A percentile compares a stretch with the other conserved stretches of the same genome.
phyloP scores from a whole-genome alignment of 1,140 invertebrate genomes.

The Listronotus bonariensis region DNA sequence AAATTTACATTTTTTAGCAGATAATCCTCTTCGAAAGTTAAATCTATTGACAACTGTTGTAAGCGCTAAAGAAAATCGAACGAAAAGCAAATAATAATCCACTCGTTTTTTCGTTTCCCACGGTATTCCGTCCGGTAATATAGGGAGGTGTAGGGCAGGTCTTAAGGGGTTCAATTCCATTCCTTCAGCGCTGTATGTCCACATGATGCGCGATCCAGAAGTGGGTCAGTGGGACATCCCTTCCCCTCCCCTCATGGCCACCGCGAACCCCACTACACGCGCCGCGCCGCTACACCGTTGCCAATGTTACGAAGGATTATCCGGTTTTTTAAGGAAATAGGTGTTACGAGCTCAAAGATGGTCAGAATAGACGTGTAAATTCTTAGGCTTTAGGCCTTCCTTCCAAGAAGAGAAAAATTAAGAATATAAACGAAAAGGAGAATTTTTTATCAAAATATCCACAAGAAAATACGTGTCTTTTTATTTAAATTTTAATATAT shows the following conservation, averaged over 20 bases:
- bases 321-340: background rate
- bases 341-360: too few relatives aligned
- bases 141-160: conserved; percentile 47
- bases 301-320: conserved; percentile 10
- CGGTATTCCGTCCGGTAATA: conserved; percentile 14
- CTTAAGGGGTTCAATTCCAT: conserved; percentile 38
- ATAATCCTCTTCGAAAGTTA: too few relatives aligned
- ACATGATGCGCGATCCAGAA: conserved; percentile 56
- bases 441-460: too few relatives aligned
- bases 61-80: background rate
- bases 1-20: too few relatives aligned
- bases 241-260: conserved; percentile 55
- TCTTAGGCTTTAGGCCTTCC: too few relatives aligned
- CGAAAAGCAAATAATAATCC: background rate
- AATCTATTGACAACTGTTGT: background rate
- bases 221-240: conserved; percentile 72
- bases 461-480: too few relatives aligned
- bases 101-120: background rate
- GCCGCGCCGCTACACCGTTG: conserved; percentile 51
- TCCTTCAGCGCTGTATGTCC: conserved; percentile 22
- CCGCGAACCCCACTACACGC: conserved; percentile 56
- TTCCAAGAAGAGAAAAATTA: too few relatives aligned
- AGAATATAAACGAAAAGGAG: too few relatives aligned
- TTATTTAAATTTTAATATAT: too few relatives aligned
- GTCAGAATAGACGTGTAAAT: too few relatives aligned